phyloP scores from a whole-genome alignment of 1,140 invertebrate genomes.

The Achatina immaculata region DNA sequence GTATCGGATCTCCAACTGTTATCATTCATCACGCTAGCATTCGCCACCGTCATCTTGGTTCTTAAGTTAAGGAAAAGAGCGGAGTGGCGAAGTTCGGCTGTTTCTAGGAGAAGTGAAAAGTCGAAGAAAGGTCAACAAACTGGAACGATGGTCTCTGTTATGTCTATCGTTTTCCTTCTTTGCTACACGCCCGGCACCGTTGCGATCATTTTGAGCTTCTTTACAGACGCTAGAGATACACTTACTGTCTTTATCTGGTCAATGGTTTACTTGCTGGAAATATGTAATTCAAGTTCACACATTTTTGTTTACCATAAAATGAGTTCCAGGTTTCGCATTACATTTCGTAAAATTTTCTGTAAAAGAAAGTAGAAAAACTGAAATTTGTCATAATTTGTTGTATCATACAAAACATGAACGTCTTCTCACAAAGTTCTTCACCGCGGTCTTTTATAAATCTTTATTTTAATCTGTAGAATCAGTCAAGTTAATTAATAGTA shows the following conservation, averaged over 20 bases:
- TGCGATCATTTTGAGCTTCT: not conserved
- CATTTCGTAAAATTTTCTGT: not conserved
- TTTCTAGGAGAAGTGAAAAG: not conserved
- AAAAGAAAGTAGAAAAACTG: too few species aligned
- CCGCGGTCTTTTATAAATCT: too few species aligned
- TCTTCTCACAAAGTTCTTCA: too few species aligned
- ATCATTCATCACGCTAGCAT: not conserved
- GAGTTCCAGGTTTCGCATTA: not conserved
- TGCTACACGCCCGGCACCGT: not conserved
- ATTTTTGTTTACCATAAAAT: not conserved
- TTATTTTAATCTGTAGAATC: too few species aligned
- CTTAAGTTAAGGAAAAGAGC: not conserved
- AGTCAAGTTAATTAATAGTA: too few species aligned
- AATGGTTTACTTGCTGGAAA: not conserved
- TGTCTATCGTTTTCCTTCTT: not conserved
- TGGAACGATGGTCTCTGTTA: not conserved
- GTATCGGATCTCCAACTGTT: not conserved
- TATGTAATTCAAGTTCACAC: not conserved
- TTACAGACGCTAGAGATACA: not conserved
- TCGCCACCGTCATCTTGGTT: not conserved
- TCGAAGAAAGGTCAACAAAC: not conserved
- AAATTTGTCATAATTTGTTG: too few species aligned
- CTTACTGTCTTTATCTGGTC: not conserved
- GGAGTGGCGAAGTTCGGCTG: not conserved
- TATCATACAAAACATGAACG: too few species aligned